A percentile compares a stretch with the other conserved stretches of the same genome.
phyloP scores from a whole-genome alignment of 2,113 vertebrate genomes.

The Chloebia gouldiae region DNA sequence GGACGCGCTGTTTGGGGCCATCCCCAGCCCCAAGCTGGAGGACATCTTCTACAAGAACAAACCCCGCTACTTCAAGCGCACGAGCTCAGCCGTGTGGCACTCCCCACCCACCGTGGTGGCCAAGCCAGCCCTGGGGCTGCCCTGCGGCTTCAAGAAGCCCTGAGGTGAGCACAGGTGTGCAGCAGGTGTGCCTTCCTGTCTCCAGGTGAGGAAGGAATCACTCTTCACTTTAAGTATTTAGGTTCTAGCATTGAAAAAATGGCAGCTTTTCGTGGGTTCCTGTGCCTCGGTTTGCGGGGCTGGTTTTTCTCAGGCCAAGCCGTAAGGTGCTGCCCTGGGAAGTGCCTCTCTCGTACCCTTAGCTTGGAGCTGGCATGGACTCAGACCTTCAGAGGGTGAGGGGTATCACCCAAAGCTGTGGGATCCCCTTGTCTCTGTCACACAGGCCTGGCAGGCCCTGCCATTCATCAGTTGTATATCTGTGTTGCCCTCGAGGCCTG shows the following conservation, averaged over 20 bases:
- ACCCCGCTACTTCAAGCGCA: slow-evolving; percentile 92
- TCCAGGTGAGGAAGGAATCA: background rate
- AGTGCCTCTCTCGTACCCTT: background rate
- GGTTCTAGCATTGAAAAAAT: background rate
- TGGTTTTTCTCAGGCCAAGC: background rate
- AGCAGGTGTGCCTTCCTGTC: background rate
- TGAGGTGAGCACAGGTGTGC: background rate
- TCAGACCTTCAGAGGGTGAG: background rate
- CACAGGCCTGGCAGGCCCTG: background rate
- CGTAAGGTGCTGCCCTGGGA: background rate
- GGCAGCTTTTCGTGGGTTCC: background rate
- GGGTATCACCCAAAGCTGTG: background rate
- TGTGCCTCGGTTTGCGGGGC: background rate
- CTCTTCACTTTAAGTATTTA: background rate
- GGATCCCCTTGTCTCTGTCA: background rate
- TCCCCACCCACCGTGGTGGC: slow-evolving; percentile 69
- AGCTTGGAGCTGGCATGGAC: background rate
- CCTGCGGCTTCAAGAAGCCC: background rate
- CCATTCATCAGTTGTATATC: rapidly evolving
- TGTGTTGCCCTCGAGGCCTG: background rate
- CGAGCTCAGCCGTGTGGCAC: slow-evolving; percentile 93
- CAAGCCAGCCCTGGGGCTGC: background rate
- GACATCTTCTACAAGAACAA: slow-evolving; percentile 92
- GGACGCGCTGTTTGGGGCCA: slow-evolving; percentile 76
- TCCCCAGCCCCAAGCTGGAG: slow-evolving; percentile 82